Evolutionary conservation across 2,113 vertebrate species (phyloP), one percentile per base, ranked within the genome.

Genomic region (Daphoenositta chrysoptera): DNA sequence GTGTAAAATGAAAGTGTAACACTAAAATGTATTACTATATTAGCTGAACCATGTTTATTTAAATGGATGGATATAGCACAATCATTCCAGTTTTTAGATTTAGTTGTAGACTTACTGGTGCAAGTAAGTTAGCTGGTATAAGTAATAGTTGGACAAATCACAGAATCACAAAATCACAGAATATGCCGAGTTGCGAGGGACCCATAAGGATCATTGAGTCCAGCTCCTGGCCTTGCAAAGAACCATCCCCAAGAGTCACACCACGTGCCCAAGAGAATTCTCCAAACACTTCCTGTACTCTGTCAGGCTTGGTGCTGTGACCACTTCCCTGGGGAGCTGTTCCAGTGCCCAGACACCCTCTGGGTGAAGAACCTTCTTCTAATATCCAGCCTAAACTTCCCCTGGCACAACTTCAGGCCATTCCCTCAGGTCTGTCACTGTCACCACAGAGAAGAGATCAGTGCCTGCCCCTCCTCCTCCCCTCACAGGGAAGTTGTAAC

Each of bases 361-460:
- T 40, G 15, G 8, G 1, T 35, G 11, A 20, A 48, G 3, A 66
- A 35, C 4, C 3, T 75, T 42, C 21, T 35, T 4, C 15, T 57
- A 0, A 21, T 48, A 57, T 7, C 50, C 20, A 57, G 2, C 20
- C 12, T 40, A 48, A 19, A 40, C 30, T 6, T 65, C 30, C 24
- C 35, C 10, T 40, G 30, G 2, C 12, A n/a, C 1, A 65, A 0
- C 10, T 40, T 15, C 42, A n/a, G n/a, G 23, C 15, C 28, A n/a
- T n/a, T 65, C 10, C 13, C 35, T 48, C 0, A 0, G 10, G 30
- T 40, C 50, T 64, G 28, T 10, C 40, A 4, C 9, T 56, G n/a
- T 27, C 48, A 15, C 15, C 48, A 63, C 4, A 64, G 8, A 53
- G 47, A 2, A 44, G 27, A 72, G n/a, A 57, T 48, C 42, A 72